A percentile compares a stretch with the other conserved stretches of the same genome.
These are phyloP conservation scores for Sarcophaga carnaria DNA, from an alignment of 2,888 invertebrate genomes.

Conservation along the genomic window DNA sequence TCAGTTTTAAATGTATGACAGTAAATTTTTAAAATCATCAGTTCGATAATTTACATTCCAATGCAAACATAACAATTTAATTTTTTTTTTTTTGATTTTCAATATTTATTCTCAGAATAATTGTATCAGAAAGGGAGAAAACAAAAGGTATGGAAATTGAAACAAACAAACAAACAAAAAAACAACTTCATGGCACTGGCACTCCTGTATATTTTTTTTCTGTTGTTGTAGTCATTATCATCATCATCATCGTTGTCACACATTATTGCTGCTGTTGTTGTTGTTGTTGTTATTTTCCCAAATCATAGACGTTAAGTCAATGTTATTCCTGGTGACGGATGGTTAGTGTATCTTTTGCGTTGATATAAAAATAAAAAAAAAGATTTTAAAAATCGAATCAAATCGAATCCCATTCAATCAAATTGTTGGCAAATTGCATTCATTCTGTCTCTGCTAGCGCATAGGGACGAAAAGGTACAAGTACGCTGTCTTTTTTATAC, in stretches of 20 bases:
- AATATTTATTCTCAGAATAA: constrained; percentile 65
- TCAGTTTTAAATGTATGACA: constrained; percentile 41
- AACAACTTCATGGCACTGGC: constrained; percentile 17
- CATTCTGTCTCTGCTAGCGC: constrained; percentile 31
- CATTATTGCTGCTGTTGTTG: background rate
- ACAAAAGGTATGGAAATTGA: constrained; percentile 11
- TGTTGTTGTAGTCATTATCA: background rate
- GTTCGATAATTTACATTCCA: constrained; percentile 68
- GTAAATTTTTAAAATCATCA: constrained; percentile 56
- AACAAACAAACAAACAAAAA: constrained; percentile 33
- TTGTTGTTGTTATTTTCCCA: background rate
- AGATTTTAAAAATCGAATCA: constrained; percentile 65
- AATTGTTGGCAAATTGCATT: constrained; percentile 69
- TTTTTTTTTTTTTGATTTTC: constrained; percentile 35
- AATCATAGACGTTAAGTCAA: constrained; percentile 31
- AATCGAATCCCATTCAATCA: constrained; percentile 69
- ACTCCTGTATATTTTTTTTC: constrained; percentile 56
- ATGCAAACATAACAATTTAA: constrained; percentile 56
- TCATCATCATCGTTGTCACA: background rate
- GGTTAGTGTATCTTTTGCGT: constrained; percentile 45
- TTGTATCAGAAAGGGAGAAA: constrained; percentile 50
- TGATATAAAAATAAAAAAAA: constrained; percentile 16
- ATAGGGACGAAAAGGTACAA: background rate
- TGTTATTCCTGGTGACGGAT: constrained; percentile 15
- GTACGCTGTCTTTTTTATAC: constrained; percentile 26